These are phyloP conservation scores for Ictidomys tridecemlineatus DNA, from an alignment of 2,113 vertebrate species.

Conservation along the genomic window DNA sequence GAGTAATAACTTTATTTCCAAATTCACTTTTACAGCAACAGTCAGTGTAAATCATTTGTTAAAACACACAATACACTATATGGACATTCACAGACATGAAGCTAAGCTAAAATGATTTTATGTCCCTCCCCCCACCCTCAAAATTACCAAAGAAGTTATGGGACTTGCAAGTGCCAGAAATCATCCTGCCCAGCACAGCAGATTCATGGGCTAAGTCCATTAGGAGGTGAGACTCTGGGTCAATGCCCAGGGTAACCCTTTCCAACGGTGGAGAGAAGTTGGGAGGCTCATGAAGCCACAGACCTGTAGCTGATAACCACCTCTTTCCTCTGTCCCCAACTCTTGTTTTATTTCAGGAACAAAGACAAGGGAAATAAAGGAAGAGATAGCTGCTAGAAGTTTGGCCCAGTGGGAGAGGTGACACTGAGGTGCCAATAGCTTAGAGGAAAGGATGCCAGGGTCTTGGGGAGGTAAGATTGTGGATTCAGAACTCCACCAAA, in stretches of 20 bases:
- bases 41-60: constrained; percentile 96
- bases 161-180: constrained; percentile 85
- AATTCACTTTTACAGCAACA: constrained; percentile 98
- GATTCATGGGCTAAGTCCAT: constrained; percentile 47
- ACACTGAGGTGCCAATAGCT: not conserved
- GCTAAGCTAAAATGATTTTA: constrained; percentile 94
- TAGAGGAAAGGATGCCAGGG: not conserved
- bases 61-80: constrained; percentile 94
- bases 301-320: not conserved
- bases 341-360: not conserved
- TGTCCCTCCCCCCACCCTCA: constrained; percentile 86
- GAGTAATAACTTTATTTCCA: constrained; percentile 98
- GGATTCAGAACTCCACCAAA: not conserved
- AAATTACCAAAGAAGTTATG: constrained; percentile 76
- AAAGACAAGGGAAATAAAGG: not conserved
- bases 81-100: constrained; percentile 95
- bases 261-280: constrained; percentile 77
- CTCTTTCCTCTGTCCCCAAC: not conserved
- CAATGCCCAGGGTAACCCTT: constrained; percentile 81
- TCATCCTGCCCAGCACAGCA: constrained; percentile 67
- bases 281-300: constrained; percentile 43
- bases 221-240: constrained; percentile 71
- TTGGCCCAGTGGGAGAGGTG: not conserved
- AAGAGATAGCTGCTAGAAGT: not conserved
- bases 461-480: not conserved